A percentile compares a stretch with the other conserved stretches of the same genome.
These are phyloP conservation scores for Tipula helvola DNA, from an alignment of 2,888 invertebrate species.

Conservation along the genomic window DNA sequence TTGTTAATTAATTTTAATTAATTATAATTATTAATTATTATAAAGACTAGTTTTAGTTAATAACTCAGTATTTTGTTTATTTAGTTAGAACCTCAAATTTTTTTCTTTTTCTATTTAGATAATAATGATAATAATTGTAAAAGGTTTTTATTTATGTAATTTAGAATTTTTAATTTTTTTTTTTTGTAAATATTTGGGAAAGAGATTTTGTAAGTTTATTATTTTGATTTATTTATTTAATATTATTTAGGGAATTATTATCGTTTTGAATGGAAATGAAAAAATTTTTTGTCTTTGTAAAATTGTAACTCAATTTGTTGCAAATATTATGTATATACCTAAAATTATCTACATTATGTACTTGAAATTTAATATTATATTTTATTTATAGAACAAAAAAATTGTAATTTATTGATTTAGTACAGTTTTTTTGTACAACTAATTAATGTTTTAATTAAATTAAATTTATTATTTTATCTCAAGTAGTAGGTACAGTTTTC, in stretches of 20 bases:
- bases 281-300: not conserved
- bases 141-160: not conserved
- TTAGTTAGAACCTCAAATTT: not conserved
- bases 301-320: not conserved
- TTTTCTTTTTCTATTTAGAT: not conserved
- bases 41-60: not conserved
- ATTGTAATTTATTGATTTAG: not conserved
- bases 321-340: not conserved
- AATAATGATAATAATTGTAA: not conserved
- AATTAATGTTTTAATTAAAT: not conserved
- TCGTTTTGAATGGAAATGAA: not conserved
- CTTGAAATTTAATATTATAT: not conserved
- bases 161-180: not conserved
- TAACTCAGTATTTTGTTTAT: not conserved
- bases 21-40: not conserved
- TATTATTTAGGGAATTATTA: not conserved
- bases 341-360: not conserved
- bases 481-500: not conserved
- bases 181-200: not conserved
- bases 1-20: not conserved
- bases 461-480: not conserved
- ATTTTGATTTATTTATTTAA: not conserved
- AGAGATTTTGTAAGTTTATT: not conserved
- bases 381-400: not conserved
- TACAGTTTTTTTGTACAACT: not conserved